Base-by-base conservation (phyloP, 2,888 invertebrate species). In the Congeria kusceri region DNA sequence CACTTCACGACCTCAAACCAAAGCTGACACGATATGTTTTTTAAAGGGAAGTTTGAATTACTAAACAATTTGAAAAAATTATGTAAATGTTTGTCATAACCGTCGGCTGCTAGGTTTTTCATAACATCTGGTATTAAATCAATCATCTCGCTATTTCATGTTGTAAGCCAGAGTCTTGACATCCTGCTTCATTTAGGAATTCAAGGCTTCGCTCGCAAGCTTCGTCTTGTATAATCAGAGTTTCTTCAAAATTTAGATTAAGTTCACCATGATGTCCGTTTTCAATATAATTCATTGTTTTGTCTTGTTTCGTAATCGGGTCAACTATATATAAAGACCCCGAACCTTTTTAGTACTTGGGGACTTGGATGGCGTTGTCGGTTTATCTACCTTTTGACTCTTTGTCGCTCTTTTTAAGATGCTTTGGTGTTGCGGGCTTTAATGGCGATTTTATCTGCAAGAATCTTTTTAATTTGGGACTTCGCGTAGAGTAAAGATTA, bases 91-190 rank as follows among this genome's bases (percentile, higher is more conserved):
- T n/a, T 27, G 11, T 59, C 47, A 27, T 25, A 1, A 18, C 68
- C 68, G 11, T 68, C 47, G 13, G n/a, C 20, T n/a, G 28, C 7
- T 1, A 59, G 18, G 11, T 20, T 44, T n/a, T 68, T 58, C 9
- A 68, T 9, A 2, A 68, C 68, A n/a, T 20, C 0, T 39, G 68
- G 68, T 3, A 59, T 7, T n/a, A 68, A 15, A 1, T 46, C 4
- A 27, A 46, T 28, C 18, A 68, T 23, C 58, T 44, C 59, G 18
- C 49, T 49, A 49, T 49, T 49, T 49, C 49, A 49, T 20, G 5
- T 49, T 49, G n/a, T 20, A 49, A 49, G 3, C 5, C 49, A 15
- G 18, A 49, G 5, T 15, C 49, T 5, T 49, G 4, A 15, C 49
- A 20, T 3, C 18, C 49, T 4, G 18, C 5, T 32, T 32, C 32